Base-by-base conservation (phyloP, 2,113 vertebrate species). In the Serinus canaria region DNA sequence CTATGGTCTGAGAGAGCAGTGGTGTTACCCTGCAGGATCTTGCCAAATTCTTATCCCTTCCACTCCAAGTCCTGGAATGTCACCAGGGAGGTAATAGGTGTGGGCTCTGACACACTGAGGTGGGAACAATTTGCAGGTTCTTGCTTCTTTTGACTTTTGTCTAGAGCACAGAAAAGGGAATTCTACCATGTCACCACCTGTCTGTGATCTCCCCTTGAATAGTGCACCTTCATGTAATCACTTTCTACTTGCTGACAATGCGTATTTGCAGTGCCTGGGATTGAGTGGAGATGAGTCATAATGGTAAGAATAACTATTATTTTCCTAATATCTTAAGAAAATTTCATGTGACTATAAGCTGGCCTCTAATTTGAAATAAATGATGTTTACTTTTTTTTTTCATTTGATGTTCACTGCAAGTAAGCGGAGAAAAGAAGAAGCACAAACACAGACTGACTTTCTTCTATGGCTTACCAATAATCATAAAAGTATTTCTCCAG, bases 71-170 rank as follows among this genome's bases (percentile, higher is more conserved):
- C 20, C 31, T 47, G 28, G 9, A 12, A n/a, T 7, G 5, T 60
- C 1, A 0, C 37, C 43, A 63, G 16, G 13, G 27, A 60, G 6
- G 15, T 20, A 87, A 21, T 0, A 5, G 33, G 4, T 60, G 7
- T 5, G 3, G 35, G 13, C 15, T 77, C 31, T 63, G 63, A 73
- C 20, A 64, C 5, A n/a, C 10, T 52, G 46, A 88, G 30, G 25
- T 62, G 21, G 41, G 17, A 83, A 66, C 0, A 1, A 20, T 83
- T 91, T 59, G 28, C 41, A 83, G 13, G 7, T 88, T 94, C 13
- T 44, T 88, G 6, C 15, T 52, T 43, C 37, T 77, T 24, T 25
- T 77, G 8, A 56, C 35, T 90, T 79, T 31, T 67, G 11, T 43
- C 30, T n/a, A 78, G 30, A 50, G 31, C 18, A 58, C 4, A 85